Base-by-base conservation (phyloP, 2,888 invertebrate species). In the Scelioninae gen. 1 region DNA sequence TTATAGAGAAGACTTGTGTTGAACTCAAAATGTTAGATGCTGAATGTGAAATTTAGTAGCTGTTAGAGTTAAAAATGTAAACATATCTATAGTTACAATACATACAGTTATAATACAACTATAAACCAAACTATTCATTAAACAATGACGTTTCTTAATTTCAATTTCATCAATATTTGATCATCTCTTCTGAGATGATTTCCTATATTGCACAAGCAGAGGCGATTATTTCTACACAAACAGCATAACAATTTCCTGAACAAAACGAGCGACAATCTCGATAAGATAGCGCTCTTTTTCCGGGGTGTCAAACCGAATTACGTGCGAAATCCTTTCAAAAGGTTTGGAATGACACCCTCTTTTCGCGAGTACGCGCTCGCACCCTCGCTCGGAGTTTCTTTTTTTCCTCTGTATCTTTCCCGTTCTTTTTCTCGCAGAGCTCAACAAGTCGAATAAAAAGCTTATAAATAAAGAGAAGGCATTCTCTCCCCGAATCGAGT, bases 391-490 rank as follows among this genome's bases (percentile, higher is more conserved):
- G 51, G 84, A 45, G 75, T 80, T 71, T 69, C 82, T 82, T 66
- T 74, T 84, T 85, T 83, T 82, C 84, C 65, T 69, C 74, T 66
- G 75, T 43, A 74, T 82, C 65, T 71, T 74, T 74, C 68, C 62
- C 68, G 76, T 79, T 85, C 82, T 56, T 79, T 84, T 81, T 63
- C 63, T 66, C 51, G 75, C 75, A 16, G 62, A 88, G 89, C 88
- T 92, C 92, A 92, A 92, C 92, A 92, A 92, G 92, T 92, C 91
- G 92, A 91, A 92, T 92, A 92, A 92, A 92, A 92, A 92, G 91
- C 92, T 91, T 92, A 91, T 92, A 92, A 92, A 92, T 92, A 92
- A 91, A 91, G 89, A 90, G 88, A 88, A 87, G 89, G 87, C 87
- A 88, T 88, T 89, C 78, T 72, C 84, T 79, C 82, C 79, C 81